phyloP scores from a whole-genome alignment of 2,888 invertebrate species.

The Drosophila robusta region DNA sequence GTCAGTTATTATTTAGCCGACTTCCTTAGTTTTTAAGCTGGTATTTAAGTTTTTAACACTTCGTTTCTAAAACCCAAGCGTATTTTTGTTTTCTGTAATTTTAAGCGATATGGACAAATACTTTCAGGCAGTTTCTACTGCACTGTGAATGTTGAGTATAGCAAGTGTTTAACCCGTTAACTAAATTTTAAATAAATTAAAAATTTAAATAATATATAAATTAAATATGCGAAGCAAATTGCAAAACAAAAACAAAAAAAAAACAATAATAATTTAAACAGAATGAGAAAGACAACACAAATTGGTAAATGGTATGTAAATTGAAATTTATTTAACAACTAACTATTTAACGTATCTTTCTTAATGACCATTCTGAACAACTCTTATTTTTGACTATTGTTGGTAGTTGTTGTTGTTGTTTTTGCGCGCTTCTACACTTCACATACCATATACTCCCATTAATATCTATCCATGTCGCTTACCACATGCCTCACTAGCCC shows the following conservation, averaged over 20 bases:
- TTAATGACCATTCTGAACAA: neutral
- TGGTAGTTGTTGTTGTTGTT: constrained; percentile 14
- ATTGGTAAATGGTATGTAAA: constrained; percentile 65
- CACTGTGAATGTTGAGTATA: constrained; percentile 34
- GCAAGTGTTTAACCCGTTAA: constrained; percentile 40
- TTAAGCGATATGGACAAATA: constrained; percentile 30
- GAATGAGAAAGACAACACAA: constrained; percentile 24
- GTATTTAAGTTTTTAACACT: constrained; percentile 12
- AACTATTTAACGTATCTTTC: neutral
- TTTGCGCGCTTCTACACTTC: neutral
- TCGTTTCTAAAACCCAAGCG: constrained; percentile 15
- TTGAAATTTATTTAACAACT: constrained; percentile 36
- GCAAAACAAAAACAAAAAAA: neutral
- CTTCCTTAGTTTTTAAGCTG: constrained; percentile 13
- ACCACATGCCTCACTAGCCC: constrained; percentile 19
- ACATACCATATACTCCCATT: neutral
- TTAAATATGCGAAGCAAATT: constrained; percentile 20
- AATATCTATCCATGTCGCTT: constrained; percentile 8
- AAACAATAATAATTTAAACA: constrained; percentile 4
- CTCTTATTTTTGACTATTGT: neutral
- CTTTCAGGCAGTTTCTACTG: constrained; percentile 27
- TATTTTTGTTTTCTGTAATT: constrained; percentile 29
- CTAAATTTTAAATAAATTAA: constrained; percentile 13
- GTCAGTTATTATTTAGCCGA: neutral
- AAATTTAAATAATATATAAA: constrained; percentile 7